Conservation (phyloP, 2,797 vertebrate genomes). For the Channa striata region DNA sequence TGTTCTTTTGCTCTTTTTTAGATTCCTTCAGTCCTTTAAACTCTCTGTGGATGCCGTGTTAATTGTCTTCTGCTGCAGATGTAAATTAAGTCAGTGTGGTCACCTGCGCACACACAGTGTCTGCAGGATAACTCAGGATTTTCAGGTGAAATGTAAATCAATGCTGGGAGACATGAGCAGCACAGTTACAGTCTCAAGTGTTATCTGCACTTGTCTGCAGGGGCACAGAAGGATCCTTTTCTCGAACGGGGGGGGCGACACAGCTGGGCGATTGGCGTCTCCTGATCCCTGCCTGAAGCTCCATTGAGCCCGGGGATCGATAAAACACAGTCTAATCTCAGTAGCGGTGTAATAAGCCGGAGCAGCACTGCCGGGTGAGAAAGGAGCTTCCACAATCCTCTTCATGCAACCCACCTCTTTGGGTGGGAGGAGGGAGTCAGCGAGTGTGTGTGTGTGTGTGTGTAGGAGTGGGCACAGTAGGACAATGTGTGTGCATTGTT, state of each 20-base stretch:
- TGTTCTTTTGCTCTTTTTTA: slow-evolving; percentile 7
- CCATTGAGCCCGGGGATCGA: slow-evolving; percentile 60
- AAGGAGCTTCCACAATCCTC: slow-evolving; percentile 15
- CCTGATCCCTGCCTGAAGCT: slow-evolving; percentile 27
- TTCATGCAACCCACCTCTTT: slow-evolving; percentile 6
- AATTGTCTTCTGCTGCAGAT: too few relatives aligned
- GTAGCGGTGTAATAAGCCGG: slow-evolving; percentile 52
- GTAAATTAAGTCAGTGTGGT: too few relatives aligned
- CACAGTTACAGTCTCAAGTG: background rate
- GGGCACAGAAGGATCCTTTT: slow-evolving; percentile 8
- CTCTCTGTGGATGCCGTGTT: background rate
- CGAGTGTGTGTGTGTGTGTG: slow-evolving; percentile 11
- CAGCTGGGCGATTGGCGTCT: slow-evolving; percentile 29
- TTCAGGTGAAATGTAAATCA: slow-evolving; percentile 8
- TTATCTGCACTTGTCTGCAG: slow-evolving; percentile 23
- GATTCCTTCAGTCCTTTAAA: background rate
- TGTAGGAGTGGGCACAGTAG: slow-evolving; percentile 19
- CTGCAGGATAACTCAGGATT: slow-evolving; percentile 7
- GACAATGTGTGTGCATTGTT: slow-evolving; percentile 25
- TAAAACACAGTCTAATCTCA: slow-evolving; percentile 66
- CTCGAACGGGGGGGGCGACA: background rate
- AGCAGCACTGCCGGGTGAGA: slow-evolving; percentile 41
- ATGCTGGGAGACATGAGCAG: slow-evolving; percentile 8
- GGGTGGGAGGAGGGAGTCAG: slow-evolving; percentile 18
- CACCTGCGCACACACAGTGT: too few relatives aligned